phyloP scores from a whole-genome alignment of 2,797 vertebrate species.

The Meda fulgida region DNA sequence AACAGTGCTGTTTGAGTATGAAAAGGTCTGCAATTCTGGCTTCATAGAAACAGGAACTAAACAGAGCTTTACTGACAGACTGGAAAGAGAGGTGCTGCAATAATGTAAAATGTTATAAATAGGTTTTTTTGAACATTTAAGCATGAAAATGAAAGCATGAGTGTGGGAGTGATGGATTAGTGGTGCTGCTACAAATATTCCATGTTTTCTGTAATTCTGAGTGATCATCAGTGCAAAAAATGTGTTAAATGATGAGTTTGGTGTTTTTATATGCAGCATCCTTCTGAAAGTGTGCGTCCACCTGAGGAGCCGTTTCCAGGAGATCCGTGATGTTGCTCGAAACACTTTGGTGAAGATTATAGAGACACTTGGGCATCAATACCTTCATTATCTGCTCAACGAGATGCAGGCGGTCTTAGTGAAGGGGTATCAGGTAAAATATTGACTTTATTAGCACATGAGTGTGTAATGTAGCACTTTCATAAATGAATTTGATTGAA shows the following conservation, averaged over 20 bases:
- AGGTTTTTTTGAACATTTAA: too few species aligned
- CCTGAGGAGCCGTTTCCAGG: conserved; percentile 93
- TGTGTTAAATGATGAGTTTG: not conserved
- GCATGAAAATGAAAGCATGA: too few species aligned
- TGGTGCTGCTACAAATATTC: not conserved
- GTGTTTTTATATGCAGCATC: conserved; percentile 77
- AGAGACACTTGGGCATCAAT: conserved; percentile 86
- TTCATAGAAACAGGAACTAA: not conserved
- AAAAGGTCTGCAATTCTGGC: not conserved
- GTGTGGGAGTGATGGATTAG: not conserved
- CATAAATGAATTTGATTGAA: not conserved
- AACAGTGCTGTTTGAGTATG: not conserved
- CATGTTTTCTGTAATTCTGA: not conserved
- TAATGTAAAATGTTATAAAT: not conserved
- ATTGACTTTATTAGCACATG: not conserved
- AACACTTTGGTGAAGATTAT: conserved; percentile 92
- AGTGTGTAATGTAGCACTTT: not conserved
- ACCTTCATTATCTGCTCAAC: conserved; percentile 89
- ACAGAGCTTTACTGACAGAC: not conserved
- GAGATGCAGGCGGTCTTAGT: conserved; percentile 89
- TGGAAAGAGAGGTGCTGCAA: not conserved
- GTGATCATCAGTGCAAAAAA: not conserved
- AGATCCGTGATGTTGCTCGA: conserved; percentile 91
- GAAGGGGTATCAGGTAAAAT: conserved; percentile 93
- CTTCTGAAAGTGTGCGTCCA: conserved; percentile 91